Conservation (phyloP, 2,113 vertebrate genomes). For the Camelus bactrianus region DNA sequence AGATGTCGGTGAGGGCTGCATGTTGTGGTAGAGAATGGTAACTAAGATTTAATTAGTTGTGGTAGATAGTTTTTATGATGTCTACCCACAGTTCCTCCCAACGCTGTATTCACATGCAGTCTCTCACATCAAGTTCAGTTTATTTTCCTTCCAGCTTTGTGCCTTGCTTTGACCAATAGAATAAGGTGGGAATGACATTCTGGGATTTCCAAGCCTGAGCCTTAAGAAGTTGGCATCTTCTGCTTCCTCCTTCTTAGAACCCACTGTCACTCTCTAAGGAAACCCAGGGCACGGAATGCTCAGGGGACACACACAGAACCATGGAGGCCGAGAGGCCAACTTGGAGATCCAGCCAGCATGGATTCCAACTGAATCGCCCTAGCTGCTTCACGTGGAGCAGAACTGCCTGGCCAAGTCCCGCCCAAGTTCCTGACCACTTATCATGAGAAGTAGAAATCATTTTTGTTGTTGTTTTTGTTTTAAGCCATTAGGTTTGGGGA, state of each 20-base stretch:
- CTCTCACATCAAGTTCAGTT: not conserved
- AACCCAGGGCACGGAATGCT: not conserved
- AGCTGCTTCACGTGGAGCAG: rapidly evolving
- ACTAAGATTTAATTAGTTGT: not conserved
- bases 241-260: not conserved
- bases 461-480: not conserved
- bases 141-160: not conserved
- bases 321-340: not conserved
- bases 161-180: not conserved
- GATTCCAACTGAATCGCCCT: not conserved
- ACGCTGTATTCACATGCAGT: not conserved
- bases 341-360: not conserved
- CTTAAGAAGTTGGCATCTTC: not conserved
- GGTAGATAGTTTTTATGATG: not conserved
- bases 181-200: not conserved
- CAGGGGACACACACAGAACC: not conserved
- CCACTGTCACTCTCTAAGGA: not conserved
- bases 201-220: not conserved
- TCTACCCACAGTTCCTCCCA: not conserved
- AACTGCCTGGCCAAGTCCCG: not conserved
- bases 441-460: not conserved
- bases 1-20: not conserved
- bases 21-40: not conserved
- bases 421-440: not conserved
- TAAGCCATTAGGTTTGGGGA: not conserved